Evolutionary conservation across 2,113 vertebrate species (phyloP).

Genomic region (Sander vitreus): DNA sequence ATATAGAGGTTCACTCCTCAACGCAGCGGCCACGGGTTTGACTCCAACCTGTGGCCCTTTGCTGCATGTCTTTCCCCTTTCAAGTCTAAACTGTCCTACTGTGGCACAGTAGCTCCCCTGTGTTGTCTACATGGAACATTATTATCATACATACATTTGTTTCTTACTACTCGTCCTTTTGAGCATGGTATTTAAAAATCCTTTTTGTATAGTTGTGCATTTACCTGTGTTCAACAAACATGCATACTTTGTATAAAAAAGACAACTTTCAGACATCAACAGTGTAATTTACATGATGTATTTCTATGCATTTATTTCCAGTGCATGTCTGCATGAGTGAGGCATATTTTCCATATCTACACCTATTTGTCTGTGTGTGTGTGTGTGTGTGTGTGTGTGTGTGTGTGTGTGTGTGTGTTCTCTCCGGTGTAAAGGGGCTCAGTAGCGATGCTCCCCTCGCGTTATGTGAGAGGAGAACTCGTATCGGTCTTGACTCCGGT

Average conservation of each 20-base stretch:
- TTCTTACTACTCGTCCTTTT: neutral
- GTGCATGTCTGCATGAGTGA: constrained; percentile 25
- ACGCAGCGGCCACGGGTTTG: no score
- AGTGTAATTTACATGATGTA: constrained; percentile 61
- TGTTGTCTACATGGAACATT: constrained; percentile 28
- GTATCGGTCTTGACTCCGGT: constrained; percentile 97
- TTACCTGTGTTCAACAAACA: constrained; percentile 65
- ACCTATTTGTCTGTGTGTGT: constrained; percentile 8
- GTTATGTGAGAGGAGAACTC: constrained; percentile 99
- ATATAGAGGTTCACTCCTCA: no score
- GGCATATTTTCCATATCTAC: constrained; percentile 21
- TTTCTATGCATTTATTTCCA: constrained; percentile 38
- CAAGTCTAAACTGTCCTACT: neutral
- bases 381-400: neutral
- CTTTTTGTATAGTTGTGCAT: constrained; percentile 30
- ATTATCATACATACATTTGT: neutral
- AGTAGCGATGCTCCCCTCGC: constrained; percentile 95
- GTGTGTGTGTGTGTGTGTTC: constrained; percentile 21
- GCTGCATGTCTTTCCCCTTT: no score
- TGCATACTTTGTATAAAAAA: constrained; percentile 77
- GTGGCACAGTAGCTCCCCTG: constrained; percentile 9
- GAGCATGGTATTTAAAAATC: constrained; percentile 1
- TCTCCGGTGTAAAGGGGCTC: constrained; percentile 26
- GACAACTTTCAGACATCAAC: constrained; percentile 50
- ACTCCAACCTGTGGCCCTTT: no score